Conservation (phyloP, 1,140 invertebrate genomes). For the Conopomorpha cramerella region DNA sequence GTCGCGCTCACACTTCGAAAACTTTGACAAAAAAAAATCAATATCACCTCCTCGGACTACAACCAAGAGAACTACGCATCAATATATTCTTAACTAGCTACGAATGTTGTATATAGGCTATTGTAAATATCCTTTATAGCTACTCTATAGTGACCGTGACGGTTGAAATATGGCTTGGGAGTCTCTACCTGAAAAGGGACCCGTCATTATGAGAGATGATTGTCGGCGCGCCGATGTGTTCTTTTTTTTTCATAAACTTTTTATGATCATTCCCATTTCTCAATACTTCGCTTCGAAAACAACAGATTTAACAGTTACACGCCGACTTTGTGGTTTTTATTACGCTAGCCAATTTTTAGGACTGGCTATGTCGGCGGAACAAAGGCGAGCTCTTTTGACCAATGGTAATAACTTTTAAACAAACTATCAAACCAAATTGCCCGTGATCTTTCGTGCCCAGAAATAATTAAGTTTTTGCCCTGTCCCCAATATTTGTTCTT, state of each 20-base stretch:
- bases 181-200: conserved; percentile 49
- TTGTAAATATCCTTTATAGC: conserved; percentile 53
- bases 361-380: conserved; percentile 12
- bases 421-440: conserved; percentile 15
- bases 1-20: conserved; percentile 28
- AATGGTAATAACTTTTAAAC: conserved; percentile 3
- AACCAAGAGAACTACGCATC: conserved; percentile 36
- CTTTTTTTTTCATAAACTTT: conserved; percentile 30
- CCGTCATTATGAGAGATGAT: conserved; percentile 47
- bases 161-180: conserved; percentile 49
- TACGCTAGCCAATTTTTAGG: conserved; percentile 9
- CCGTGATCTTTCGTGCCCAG: too few species aligned
- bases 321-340: conserved; percentile 16
- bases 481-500: too few species aligned
- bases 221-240: conserved; percentile 43
- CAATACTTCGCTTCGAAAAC: conserved; percentile 23
- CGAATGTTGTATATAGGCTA: conserved; percentile 36
- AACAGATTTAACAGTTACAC: conserved; percentile 21
- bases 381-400: conserved; percentile 7
- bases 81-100: conserved; percentile 36
- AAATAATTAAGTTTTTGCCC: too few species aligned
- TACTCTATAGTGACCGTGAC: conserved; percentile 33
- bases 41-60: conserved; percentile 25
- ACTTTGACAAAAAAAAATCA: conserved; percentile 37
- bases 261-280: conserved; percentile 23